These are phyloP conservation scores for Speoplatyrhinus poulsoni DNA, from an alignment of 2,113 vertebrate species.

Conservation along the genomic window DNA sequence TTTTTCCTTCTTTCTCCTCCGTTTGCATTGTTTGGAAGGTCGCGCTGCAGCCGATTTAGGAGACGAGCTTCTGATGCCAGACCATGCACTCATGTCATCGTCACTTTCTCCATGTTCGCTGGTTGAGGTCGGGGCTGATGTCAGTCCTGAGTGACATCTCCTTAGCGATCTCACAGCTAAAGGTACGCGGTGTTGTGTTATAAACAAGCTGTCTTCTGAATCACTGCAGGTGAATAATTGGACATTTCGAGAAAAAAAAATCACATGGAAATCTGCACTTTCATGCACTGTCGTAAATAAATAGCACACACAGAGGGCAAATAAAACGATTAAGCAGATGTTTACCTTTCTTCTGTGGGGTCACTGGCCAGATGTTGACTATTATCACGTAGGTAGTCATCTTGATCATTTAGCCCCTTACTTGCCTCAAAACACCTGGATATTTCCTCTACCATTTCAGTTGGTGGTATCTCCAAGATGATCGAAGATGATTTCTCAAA, in stretches of 20 bases:
- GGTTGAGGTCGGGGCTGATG: neutral
- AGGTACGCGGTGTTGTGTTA: slow-evolving; percentile 59
- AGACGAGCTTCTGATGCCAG: neutral
- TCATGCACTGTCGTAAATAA: neutral
- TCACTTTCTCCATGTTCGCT: neutral
- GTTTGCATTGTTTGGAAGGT: neutral
- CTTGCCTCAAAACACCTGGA: slow-evolving; percentile 16
- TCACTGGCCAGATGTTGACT: neutral
- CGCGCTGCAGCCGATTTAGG: neutral
- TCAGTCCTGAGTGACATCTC: accelerated
- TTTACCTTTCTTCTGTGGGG: slow-evolving; percentile 53
- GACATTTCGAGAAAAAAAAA: neutral
- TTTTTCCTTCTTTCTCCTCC: neutral
- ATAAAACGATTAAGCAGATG: neutral
- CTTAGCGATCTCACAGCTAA: slow-evolving; percentile 26
- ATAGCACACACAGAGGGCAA: neutral
- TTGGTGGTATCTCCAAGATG: neutral
- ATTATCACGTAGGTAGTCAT: neutral
- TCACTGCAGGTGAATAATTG: slow-evolving; percentile 58
- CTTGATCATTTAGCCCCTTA: neutral
- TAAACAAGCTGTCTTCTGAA: slow-evolving; percentile 71
- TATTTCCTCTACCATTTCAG: slow-evolving; percentile 17
- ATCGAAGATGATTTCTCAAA: accelerated
- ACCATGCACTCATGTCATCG: neutral
- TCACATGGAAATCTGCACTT: neutral